phyloP scores from a whole-genome alignment of 2,888 invertebrate genomes.

The Lutraria lutraria region DNA sequence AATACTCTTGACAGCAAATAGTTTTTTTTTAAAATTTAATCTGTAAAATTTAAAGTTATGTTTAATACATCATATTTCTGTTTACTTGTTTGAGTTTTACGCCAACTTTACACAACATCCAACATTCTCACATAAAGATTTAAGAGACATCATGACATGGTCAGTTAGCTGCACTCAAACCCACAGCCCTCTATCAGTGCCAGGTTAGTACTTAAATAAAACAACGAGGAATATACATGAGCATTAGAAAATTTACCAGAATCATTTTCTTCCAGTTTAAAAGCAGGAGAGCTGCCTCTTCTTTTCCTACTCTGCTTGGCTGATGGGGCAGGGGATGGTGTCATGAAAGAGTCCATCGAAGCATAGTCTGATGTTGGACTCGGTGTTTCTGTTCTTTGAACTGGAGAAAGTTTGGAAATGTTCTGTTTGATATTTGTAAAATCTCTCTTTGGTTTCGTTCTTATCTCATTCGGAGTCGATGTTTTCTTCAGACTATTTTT shows the following conservation, averaged over 20 bases:
- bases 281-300: slow-evolving; percentile 45
- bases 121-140: too few relatives aligned
- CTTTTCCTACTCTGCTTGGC: slow-evolving; percentile 15
- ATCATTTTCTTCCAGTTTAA: slow-evolving; percentile 53
- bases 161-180: too few relatives aligned
- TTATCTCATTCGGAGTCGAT: slow-evolving; percentile 55
- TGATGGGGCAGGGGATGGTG: slow-evolving; percentile 33
- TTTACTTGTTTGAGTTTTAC: too few relatives aligned
- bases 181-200: too few relatives aligned
- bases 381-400: slow-evolving; percentile 46
- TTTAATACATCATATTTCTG: too few relatives aligned
- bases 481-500: slow-evolving; percentile 38
- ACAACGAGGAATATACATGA: not conserved
- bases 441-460: slow-evolving; percentile 32
- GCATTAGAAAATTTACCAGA: slow-evolving; percentile 28
- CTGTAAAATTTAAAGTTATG: too few relatives aligned
- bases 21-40: too few relatives aligned
- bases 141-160: too few relatives aligned
- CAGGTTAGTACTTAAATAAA: too few relatives aligned
- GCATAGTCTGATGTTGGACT: slow-evolving; percentile 62
- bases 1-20: too few relatives aligned
- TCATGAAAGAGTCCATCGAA: slow-evolving; percentile 54
- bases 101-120: too few relatives aligned
- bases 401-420: slow-evolving; percentile 52
- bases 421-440: slow-evolving; percentile 48